Percentiles rank a stretch among this genome's conserved stretches.
Evolutionary conservation across 2,797 vertebrate genomes (phyloP).

Genomic region (Onychomys torridus): DNA sequence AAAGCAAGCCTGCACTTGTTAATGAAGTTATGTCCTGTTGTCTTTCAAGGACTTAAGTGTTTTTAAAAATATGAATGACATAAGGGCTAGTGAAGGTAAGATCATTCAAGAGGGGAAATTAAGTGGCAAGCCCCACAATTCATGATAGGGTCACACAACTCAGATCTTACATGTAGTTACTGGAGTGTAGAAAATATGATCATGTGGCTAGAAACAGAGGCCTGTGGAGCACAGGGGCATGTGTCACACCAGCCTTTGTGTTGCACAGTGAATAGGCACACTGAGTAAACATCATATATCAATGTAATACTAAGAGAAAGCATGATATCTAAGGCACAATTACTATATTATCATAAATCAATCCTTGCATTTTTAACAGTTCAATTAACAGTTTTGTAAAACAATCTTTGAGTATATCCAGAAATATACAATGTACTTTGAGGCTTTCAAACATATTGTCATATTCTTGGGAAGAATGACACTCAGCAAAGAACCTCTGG

Average conservation of each 20-base stretch:
- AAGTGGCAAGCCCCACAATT: background rate
- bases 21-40: background rate
- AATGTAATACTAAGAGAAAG: slow-evolving; percentile 19
- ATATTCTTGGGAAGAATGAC: background rate
- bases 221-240: too few species aligned
- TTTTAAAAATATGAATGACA: background rate
- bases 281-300: background rate
- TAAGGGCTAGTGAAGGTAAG: background rate
- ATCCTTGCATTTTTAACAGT: background rate
- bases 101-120: background rate
- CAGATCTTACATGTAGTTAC: background rate
- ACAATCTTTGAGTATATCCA: background rate
- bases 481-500: background rate
- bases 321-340: background rate
- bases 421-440: background rate
- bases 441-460: background rate
- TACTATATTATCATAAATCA: background rate
- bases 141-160: background rate
- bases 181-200: background rate
- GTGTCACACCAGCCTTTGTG: background rate
- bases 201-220: background rate
- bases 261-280: background rate
- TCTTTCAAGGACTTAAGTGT: background rate
- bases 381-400: background rate
- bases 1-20: background rate